These are phyloP conservation scores for Drosophila serrata DNA, from an alignment of 1,140 invertebrate genomes.

Conservation along the genomic window DNA sequence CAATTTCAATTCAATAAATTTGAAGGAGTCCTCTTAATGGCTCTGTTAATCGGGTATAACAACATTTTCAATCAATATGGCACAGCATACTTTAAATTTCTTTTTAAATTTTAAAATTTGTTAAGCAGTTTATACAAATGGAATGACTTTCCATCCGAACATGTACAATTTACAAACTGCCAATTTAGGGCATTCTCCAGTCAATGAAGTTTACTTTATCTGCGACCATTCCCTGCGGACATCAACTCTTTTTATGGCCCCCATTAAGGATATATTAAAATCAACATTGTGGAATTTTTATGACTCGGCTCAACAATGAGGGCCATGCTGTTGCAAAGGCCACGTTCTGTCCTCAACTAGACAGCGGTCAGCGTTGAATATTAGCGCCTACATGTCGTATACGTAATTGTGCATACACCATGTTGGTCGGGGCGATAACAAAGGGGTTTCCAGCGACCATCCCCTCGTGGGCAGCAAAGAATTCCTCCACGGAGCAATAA, in stretches of 20 bases:
- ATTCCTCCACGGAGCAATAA: constrained; percentile 61
- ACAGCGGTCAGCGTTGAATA: constrained; percentile 37
- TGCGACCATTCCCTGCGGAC: constrained; percentile 18
- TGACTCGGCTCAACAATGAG: constrained; percentile 42
- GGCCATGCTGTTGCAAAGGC: constrained; percentile 11
- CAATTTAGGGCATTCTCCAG: constrained; percentile 4
- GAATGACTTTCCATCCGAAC: not conserved
- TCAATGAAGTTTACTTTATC: constrained; percentile 5
- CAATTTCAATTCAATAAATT: constrained; percentile 40
- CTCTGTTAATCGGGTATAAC: not conserved
- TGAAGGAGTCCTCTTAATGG: constrained; percentile 2
- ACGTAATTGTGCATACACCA: constrained; percentile 61
- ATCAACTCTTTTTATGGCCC: constrained; percentile 61
- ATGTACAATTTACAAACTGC: not conserved
- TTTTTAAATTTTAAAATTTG: fast-evolving
- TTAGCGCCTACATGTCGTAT: constrained; percentile 50
- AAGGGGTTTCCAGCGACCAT: constrained; percentile 17
- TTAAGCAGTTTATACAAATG: too few relatives aligned
- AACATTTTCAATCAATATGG: not conserved
- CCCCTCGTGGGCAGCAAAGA: not conserved
- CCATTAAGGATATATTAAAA: constrained; percentile 74
- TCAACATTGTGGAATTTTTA: constrained; percentile 74
- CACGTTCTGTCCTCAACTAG: constrained; percentile 23
- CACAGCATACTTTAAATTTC: not conserved
- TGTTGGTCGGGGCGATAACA: constrained; percentile 37